Percentiles rank a stretch among this genome's conserved stretches.
These are phyloP conservation scores for Propithecus deckenii DNA, from an alignment of 2,797 vertebrate genomes.

Conservation along the genomic window DNA sequence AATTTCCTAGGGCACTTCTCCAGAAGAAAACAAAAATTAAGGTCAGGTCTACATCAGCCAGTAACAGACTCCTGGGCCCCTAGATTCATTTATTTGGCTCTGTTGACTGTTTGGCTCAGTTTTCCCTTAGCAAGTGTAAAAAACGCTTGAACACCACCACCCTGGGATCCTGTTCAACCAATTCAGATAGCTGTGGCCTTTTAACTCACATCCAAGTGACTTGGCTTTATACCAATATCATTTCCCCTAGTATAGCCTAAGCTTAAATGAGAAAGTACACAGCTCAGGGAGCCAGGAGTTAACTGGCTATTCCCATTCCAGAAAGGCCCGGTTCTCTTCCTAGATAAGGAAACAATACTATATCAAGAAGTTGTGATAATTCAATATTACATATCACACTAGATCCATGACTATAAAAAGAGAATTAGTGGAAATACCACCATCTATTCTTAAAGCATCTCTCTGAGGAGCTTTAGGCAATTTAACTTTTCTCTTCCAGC, in stretches of 20 bases:
- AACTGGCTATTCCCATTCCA: conserved; percentile 44
- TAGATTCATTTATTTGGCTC: conserved; percentile 75
- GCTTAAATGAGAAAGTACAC: conserved; percentile 65
- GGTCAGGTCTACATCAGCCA: conserved; percentile 72
- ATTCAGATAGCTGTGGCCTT: conserved; percentile 77
- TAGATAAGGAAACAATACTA: conserved; percentile 59
- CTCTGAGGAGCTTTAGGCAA: conserved; percentile 51
- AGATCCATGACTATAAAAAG: conserved; percentile 7
- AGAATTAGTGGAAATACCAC: conserved; percentile 51
- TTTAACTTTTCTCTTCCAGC: conserved; percentile 56
- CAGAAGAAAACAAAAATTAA: conserved; percentile 77
- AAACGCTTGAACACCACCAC: conserved; percentile 74
- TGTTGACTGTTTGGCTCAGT: conserved; percentile 64
- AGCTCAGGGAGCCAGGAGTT: conserved; percentile 67
- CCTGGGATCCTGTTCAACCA: conserved; percentile 76
- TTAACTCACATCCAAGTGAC: conserved; percentile 73
- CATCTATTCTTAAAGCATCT: conserved; percentile 43
- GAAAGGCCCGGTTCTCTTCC: conserved; percentile 60
- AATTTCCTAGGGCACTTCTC: conserved; percentile 63
- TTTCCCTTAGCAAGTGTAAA: conserved; percentile 80
- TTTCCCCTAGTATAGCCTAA: conserved; percentile 66
- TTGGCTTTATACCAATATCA: conserved; percentile 69
- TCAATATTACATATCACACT: conserved; percentile 1
- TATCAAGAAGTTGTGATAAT: conserved; percentile 24
- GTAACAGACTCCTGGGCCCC: conserved; percentile 70